Base-by-base conservation (phyloP, 2,797 vertebrate species). In the Chrysocyon brachyurus region DNA sequence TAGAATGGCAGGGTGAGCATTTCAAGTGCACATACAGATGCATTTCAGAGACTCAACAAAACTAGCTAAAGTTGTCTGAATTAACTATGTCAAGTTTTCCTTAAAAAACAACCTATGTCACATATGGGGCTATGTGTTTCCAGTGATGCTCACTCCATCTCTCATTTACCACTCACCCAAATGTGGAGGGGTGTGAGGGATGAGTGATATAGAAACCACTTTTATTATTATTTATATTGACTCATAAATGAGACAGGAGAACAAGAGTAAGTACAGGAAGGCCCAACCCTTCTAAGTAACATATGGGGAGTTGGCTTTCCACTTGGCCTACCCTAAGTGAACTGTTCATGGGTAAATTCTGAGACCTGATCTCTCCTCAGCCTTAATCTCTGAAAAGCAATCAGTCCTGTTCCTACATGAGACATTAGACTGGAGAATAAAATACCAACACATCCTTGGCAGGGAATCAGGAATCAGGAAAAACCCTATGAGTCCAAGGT, bases 141-240 rank as follows among this genome's bases (percentile, higher is more conserved):
- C 52, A 89, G 54, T 12, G 33, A 61, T 0, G 0, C 40, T 66
- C 2, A 88, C 11, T 89, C 96, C 56, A 54, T 46, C 28, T 96
- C 75, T 66, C 59, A 40, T 54, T 97, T 75, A 75, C 61, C 49
- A 73, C 70, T 91, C 12, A 87, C 7, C 56, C 59, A 93, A 6
- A 0, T 73, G 54, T 33, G 79, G 6, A 82, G 61, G 49, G 54
- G 8, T 70, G 12, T 78, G 66, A 19, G 68, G 72, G 24, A 49
- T 85, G n/a, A 93, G 40, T 3, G 31, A 97, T 31, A 87, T 40
- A 84, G 83, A 97, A 95, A 90, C 12, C 22, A 87, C 56, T 82
- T 94, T 89, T 95, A 56, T 57, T 68, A 56, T 92, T 93, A 95
- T 97, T 97, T 95, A 59, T 96, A 87, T 96, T 98, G 96, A 97